Evolutionary conservation across 64 coral and sea anemone species (phyloP).

Genomic region (Stichodactyla helianthus): DNA sequence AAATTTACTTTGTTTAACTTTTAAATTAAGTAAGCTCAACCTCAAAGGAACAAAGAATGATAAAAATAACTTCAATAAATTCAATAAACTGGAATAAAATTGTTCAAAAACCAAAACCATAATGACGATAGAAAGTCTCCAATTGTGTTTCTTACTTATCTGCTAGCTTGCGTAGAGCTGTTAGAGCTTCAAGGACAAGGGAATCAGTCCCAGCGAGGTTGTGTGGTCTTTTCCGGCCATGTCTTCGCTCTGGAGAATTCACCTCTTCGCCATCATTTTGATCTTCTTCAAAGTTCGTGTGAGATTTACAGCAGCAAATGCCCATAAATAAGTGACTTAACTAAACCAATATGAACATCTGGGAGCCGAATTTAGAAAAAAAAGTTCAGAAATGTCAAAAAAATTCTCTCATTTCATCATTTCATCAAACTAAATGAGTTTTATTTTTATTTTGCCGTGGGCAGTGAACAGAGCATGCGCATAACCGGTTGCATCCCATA

Average conservation of each 20-base stretch:
- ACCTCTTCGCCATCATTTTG: background rate
- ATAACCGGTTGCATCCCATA: background rate
- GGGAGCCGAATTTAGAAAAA: background rate
- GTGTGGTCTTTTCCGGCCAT: constrained; percentile 17
- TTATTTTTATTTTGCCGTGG: constrained; percentile 14
- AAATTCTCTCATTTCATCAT: background rate
- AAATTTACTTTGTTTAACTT: background rate
- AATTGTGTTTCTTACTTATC: constrained; percentile 60
- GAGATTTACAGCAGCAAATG: constrained; percentile 69
- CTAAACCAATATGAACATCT: background rate
- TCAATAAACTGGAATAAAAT: background rate
- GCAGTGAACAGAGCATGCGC: background rate
- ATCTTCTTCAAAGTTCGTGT: constrained; percentile 34
- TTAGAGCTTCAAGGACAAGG: constrained; percentile 78
- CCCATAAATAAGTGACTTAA: constrained; percentile 62
- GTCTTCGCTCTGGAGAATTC: constrained; percentile 19
- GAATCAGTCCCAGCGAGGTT: constrained; percentile 38
- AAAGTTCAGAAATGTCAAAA: background rate
- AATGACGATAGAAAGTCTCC: background rate
- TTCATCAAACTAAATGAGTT: background rate
- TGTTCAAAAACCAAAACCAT: constrained; percentile 10
- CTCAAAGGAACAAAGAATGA: background rate
- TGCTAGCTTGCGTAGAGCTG: constrained; percentile 78
- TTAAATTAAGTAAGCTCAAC: background rate
- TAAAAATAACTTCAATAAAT: background rate